A percentile compares a stretch with the other conserved stretches of the same genome.
phyloP scores from a whole-genome alignment of 2,888 invertebrate genomes.

The Maniola hyperantus region DNA sequence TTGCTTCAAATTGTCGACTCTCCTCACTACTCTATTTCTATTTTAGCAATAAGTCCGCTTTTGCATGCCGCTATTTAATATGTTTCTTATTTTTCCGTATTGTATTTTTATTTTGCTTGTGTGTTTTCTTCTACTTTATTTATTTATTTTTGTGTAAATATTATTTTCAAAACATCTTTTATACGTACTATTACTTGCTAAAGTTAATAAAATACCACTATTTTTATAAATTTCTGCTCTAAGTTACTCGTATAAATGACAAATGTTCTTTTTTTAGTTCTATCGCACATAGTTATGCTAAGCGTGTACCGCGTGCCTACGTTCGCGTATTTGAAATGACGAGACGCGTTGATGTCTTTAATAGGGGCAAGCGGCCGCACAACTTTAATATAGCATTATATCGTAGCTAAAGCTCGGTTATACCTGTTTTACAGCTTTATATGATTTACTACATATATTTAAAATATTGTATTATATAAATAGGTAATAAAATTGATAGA shows the following conservation, averaged over 20 bases:
- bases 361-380: conserved; percentile 5
- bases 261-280: not conserved
- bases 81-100: too few species aligned
- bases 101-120: too few species aligned
- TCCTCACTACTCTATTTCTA: too few species aligned
- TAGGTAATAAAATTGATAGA: not conserved
- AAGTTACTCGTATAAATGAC: not conserved
- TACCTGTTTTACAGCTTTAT: not conserved
- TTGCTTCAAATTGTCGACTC: too few species aligned
- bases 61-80: too few species aligned
- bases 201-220: not conserved
- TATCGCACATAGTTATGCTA: conserved; percentile 15
- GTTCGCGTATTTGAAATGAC: conserved; percentile 18
- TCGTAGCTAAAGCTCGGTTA: not conserved
- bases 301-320: conserved; percentile 17
- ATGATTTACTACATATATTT: not conserved
- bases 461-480: not conserved
- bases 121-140: too few species aligned
- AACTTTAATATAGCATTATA: not conserved
- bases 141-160: too few species aligned
- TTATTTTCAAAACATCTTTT: too few species aligned
- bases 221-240: not conserved
- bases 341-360: conserved; percentile 26
- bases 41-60: too few species aligned
- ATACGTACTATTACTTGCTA: too few species aligned